Conservation (phyloP, 2,113 vertebrate species). For the Gymnobelideus leadbeateri region DNA sequence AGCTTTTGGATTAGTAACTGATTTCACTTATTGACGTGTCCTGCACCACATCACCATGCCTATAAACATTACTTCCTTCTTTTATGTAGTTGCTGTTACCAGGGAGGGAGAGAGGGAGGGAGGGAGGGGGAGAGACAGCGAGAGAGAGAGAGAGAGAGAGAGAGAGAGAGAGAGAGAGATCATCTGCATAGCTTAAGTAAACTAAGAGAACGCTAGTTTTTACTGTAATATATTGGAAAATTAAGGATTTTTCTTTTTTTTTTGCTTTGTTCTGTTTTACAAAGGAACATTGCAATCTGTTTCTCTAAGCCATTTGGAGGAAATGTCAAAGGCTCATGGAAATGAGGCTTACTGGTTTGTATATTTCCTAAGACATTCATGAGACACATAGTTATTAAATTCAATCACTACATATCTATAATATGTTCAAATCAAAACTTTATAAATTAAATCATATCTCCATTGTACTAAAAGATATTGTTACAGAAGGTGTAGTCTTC, state of each 20-base stretch:
- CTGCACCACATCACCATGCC: no score
- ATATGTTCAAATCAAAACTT: neutral
- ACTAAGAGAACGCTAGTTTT: neutral
- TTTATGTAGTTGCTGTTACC: no score
- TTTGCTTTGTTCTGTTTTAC: neutral
- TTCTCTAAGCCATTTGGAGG: neutral
- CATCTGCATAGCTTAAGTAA: neutral
- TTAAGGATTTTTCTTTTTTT: neutral
- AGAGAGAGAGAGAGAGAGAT: no score
- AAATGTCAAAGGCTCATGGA: neutral
- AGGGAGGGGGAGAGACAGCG: no score
- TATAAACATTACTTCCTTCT: no score
- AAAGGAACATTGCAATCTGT: neutral
- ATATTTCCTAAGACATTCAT: no score
- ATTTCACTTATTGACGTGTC: no score
- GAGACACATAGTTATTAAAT: neutral
- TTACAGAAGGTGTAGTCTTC: neutral
- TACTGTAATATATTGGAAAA: neutral
- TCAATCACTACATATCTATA: neutral
- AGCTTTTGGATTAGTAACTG: no score
- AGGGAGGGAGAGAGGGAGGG: no score
- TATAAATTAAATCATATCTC: neutral
- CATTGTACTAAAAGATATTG: neutral
- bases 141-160: no score
- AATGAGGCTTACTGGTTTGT: neutral